Conservation (phyloP, 2,888 invertebrate species). For the Rhynchonema sp. region DNA sequence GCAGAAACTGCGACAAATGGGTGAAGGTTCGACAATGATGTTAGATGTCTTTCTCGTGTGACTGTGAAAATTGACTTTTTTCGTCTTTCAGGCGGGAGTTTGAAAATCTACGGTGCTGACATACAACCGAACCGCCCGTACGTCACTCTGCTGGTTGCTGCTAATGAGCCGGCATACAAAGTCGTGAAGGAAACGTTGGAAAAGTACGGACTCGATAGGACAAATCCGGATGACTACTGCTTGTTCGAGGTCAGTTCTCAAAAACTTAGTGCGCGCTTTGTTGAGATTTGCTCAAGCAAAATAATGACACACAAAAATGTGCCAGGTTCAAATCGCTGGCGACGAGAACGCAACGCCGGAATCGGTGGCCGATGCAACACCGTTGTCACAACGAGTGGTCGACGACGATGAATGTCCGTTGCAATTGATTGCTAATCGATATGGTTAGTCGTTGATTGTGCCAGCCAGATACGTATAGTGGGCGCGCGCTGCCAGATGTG, state of each 20-base stretch:
- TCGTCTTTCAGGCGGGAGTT: slow-evolving; percentile 35
- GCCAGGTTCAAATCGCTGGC: neutral
- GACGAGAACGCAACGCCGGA: neutral
- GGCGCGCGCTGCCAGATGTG: neutral
- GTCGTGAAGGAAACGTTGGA: slow-evolving; percentile 88
- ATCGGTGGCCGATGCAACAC: slow-evolving; percentile 12
- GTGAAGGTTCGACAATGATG: slow-evolving; percentile 10
- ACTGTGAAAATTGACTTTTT: neutral
- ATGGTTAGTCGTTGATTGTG: neutral
- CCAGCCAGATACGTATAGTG: neutral
- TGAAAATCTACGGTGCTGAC: slow-evolving; percentile 77
- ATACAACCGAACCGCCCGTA: slow-evolving; percentile 78
- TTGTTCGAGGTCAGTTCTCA: slow-evolving; percentile 73
- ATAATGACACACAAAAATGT: too few species aligned
- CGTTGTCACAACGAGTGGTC: slow-evolving; percentile 56
- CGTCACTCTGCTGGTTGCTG: slow-evolving; percentile 80
- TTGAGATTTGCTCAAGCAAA: too few species aligned
- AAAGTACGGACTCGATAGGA: slow-evolving; percentile 79
- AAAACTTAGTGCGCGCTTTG: too few species aligned
- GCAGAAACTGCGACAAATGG: slow-evolving; percentile 54
- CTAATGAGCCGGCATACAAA: slow-evolving; percentile 70
- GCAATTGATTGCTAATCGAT: neutral
- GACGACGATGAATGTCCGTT: slow-evolving; percentile 90
- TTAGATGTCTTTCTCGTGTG: neutral
- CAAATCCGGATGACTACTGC: slow-evolving; percentile 74